Percentiles rank a stretch among this genome's conserved stretches.
Evolutionary conservation across 2,113 vertebrate species (phyloP).

Genomic region (Muntiacus reevesi): DNA sequence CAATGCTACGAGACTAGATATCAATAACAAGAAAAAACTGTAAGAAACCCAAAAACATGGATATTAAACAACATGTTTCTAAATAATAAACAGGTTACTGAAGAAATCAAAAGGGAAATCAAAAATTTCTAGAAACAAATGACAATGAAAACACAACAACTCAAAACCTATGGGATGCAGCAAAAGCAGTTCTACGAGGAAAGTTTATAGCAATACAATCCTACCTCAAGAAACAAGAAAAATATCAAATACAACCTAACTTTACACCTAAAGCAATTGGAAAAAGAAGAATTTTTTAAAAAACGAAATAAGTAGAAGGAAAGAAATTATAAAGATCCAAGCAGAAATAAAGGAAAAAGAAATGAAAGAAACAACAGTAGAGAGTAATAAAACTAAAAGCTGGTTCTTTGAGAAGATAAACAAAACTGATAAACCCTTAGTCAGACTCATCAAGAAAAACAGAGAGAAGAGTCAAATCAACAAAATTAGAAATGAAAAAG

Average conservation of each 20-base stretch:
- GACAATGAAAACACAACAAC: not conserved
- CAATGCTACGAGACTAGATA: not conserved
- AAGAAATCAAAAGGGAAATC: not conserved
- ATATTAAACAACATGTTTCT: not conserved
- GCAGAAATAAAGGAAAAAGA: not conserved
- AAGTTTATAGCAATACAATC: not conserved
- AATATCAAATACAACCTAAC: not conserved
- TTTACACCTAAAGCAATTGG: not conserved
- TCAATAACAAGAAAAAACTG: not conserved
- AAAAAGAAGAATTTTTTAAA: fast-evolving
- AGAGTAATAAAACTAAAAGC: not conserved
- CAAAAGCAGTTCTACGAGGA: not conserved
- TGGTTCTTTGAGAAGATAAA: not conserved
- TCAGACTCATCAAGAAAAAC: not conserved
- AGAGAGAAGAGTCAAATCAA: not conserved
- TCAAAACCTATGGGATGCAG: not conserved
- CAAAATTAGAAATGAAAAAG: not conserved
- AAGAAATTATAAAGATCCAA: not conserved
- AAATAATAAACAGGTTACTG: not conserved
- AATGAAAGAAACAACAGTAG: not conserved
- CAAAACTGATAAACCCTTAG: not conserved
- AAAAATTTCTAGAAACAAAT: not conserved
- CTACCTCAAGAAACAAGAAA: not conserved
- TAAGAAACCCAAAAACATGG: not conserved
- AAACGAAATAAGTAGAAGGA: not conserved